Percentiles rank a stretch among this genome's conserved stretches.
These are phyloP conservation scores for Megalopta genalis DNA, from an alignment of 1,140 invertebrate species.

Conservation along the genomic window DNA sequence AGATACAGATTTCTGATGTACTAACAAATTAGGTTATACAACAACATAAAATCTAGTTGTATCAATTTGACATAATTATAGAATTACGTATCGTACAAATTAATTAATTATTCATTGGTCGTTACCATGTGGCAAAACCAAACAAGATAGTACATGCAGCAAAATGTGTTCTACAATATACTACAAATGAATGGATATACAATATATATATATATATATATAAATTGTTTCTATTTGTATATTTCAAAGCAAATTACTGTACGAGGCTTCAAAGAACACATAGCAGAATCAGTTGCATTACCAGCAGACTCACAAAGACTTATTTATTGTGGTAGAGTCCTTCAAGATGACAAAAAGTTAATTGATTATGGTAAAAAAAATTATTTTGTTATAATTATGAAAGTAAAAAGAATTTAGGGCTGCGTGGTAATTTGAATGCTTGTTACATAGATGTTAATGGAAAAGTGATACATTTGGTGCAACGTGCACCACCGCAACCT, in stretches of 20 bases:
- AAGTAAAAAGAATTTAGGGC: neutral
- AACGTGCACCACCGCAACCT: constrained; percentile 86
- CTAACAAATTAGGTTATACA: neutral
- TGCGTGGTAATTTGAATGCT: neutral
- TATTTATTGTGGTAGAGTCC: constrained; percentile 95
- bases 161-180: too few species aligned
- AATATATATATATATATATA: neutral
- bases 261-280: constrained; percentile 91
- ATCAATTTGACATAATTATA: neutral
- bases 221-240: neutral
- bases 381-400: neutral
- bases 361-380: constrained; percentile 89
- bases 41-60: neutral
- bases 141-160: neutral
- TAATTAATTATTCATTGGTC: neutral
- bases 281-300: constrained; percentile 88
- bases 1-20: neutral
- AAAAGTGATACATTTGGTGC: constrained; percentile 96
- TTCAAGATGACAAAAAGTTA: constrained; percentile 94
- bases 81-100: neutral
- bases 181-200: neutral
- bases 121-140: neutral
- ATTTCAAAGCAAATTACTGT: constrained; percentile 87
- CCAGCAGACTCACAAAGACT: constrained; percentile 90
- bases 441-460: constrained; percentile 89